These are phyloP conservation scores for Pollenia labialis DNA, from an alignment of 2,888 invertebrate species.

Conservation along the genomic window DNA sequence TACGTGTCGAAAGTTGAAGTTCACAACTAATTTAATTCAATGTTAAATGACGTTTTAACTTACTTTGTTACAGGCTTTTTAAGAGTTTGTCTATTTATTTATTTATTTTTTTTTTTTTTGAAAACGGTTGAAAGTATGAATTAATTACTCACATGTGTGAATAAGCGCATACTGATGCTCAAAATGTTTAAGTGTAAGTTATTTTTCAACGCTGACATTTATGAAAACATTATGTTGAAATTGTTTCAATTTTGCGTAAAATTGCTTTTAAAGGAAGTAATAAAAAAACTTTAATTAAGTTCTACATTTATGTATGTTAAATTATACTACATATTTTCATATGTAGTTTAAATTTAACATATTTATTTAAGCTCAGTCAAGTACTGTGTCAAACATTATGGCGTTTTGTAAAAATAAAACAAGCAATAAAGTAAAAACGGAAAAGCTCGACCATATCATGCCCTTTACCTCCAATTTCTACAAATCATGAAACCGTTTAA, in stretches of 20 bases:
- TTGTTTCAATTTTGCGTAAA: slow-evolving; percentile 10
- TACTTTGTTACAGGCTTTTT: not conserved
- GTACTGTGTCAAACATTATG: not conserved
- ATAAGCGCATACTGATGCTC: slow-evolving; percentile 3
- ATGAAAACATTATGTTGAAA: slow-evolving; percentile 11
- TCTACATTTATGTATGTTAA: not conserved
- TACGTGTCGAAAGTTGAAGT: slow-evolving; percentile 52
- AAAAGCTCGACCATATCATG: too few species aligned
- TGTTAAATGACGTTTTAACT: slow-evolving; percentile 16
- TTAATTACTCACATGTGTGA: slow-evolving; percentile 29
- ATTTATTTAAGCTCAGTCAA: slow-evolving; percentile 7
- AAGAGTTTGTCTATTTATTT: not conserved
- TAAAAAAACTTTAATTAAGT: slow-evolving; percentile 32
- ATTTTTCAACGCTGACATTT: slow-evolving; percentile 26
- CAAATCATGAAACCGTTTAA: too few species aligned
- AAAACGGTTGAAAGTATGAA: slow-evolving; percentile 20
- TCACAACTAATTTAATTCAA: slow-evolving; percentile 25
- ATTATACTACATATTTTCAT: too few species aligned
- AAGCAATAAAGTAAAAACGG: too few species aligned
- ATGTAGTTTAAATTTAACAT: slow-evolving; percentile 13
- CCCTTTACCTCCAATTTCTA: too few species aligned
- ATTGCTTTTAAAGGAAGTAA: slow-evolving; percentile 26
- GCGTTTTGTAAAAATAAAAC: not conserved
- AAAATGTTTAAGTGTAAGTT: not conserved
- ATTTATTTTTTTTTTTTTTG: not conserved